phyloP scores from a whole-genome alignment of 2,113 vertebrate genomes.

The Oryzias melastigma region DNA sequence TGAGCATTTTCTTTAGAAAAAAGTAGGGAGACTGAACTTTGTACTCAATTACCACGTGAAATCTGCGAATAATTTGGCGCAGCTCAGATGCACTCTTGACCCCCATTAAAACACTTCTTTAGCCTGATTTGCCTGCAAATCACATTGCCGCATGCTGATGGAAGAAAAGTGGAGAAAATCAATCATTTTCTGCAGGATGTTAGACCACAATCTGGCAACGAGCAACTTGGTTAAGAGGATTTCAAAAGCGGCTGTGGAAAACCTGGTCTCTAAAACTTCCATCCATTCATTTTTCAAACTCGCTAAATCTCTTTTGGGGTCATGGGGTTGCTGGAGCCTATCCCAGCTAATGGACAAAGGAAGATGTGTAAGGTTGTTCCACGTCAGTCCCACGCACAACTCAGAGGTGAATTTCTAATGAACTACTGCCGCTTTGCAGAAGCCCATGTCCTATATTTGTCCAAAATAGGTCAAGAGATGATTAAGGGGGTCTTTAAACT shows the following conservation, averaged over 20 bases:
- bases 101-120: conserved; percentile 29
- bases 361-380: too few relatives aligned
- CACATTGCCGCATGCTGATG: conserved; percentile 5
- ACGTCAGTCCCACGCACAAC: too few relatives aligned
- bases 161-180: conserved; percentile 27
- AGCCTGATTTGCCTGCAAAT: conserved; percentile 25
- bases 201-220: neutral
- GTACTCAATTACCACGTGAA: conserved; percentile 20
- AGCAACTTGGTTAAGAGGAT: neutral
- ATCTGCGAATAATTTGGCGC: conserved; percentile 33
- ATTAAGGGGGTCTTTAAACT: too few relatives aligned
- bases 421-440: too few relatives aligned
- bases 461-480: too few relatives aligned
- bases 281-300: too few relatives aligned
- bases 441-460: too few relatives aligned
- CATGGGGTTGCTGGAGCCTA: too few relatives aligned
- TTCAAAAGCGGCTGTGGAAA: neutral
- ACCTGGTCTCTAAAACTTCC: too few relatives aligned
- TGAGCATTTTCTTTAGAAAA: conserved; percentile 5
- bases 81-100: conserved; percentile 17
- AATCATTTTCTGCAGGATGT: conserved; percentile 5
- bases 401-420: too few relatives aligned
- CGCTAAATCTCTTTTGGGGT: too few relatives aligned
- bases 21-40: neutral
- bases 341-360: too few relatives aligned